These are phyloP conservation scores for Dichetophora obliterata DNA, from an alignment of 2,888 invertebrate species.

Conservation along the genomic window DNA sequence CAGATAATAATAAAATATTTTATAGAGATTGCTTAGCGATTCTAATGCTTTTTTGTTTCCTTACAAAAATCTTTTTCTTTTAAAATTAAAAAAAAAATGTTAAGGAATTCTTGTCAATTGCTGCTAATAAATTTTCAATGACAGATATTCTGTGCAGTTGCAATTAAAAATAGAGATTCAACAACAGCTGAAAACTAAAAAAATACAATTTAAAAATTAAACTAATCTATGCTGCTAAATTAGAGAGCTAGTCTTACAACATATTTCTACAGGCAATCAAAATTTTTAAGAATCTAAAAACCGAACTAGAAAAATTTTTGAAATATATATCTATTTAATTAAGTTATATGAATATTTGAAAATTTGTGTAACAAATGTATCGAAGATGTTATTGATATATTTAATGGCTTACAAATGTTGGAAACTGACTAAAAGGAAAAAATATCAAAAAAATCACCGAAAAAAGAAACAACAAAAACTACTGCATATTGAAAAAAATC, in stretches of 20 bases:
- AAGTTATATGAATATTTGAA: background rate
- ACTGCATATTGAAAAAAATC: background rate
- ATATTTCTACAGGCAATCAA: conserved; percentile 23
- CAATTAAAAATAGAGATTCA: background rate
- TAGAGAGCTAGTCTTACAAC: no score
- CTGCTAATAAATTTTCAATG: no score
- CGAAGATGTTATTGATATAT: no score
- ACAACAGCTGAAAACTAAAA: conserved; percentile 12
- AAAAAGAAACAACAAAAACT: background rate
- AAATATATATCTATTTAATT: background rate
- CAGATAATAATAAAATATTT: no score
- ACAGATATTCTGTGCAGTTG: background rate
- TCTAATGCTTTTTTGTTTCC: no score
- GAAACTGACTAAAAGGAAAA: background rate
- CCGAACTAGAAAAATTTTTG: background rate
- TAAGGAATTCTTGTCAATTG: no score
- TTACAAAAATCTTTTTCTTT: no score
- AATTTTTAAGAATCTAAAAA: background rate
- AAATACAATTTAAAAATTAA: background rate
- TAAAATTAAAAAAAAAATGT: no score
- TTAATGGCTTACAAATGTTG: background rate
- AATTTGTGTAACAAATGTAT: background rate
- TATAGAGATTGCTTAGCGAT: no score
- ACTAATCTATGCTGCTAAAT: background rate
- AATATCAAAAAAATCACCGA: background rate